Evolutionary conservation across 2,888 invertebrate species (phyloP), one percentile per base, ranked within the genome.

Genomic region (Pristionchus entomophagus): DNA sequence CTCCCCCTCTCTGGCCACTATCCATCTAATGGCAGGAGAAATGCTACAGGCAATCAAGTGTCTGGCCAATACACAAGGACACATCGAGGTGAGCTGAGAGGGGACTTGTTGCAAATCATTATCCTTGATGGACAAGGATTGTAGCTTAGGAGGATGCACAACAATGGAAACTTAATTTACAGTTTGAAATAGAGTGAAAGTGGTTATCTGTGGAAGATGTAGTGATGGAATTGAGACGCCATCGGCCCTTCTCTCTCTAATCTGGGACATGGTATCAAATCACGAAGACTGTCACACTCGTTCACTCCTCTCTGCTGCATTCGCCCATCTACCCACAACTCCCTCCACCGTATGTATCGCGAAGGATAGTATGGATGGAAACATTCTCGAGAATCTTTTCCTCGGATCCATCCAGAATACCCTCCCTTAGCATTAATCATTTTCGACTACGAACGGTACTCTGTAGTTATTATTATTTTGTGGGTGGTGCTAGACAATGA

Each of bases 261-360:
- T 89, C 0, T 90, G 90, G 90, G 89, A 90, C 29, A 87, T 90
- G 10, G 86, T 90, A 26, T 88, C 89, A 10, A 90, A 90, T 82
- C 89, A 89, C 81, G 90, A 89, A 86, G 90, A 90, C 73, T 88
- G 87, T 6, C 90, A 90, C 84, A 88, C 88, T 1, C 83, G 87
- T 32, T 69, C 86, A 51, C 86, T 89, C n/a, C 86, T 89, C 1
- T 78, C 87, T 8, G 87, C 87, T 17, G 90, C 90, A 10, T 90
- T 90, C 82, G 81, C 87, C 5, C 65, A 80, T 29, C 88, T 90
- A 19, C 90, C 90, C 5, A 86, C 89, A 87, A 88, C 88, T 22
- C 32, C 49, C 14, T 73, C 65, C 19, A 84, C 84, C 19, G 35
- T 69, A 19, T 38, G 65, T 32, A 65, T 6, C 62, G 62, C 12